Conservation (phyloP, 2,888 invertebrate genomes). For the Gymnocheta viridis region DNA sequence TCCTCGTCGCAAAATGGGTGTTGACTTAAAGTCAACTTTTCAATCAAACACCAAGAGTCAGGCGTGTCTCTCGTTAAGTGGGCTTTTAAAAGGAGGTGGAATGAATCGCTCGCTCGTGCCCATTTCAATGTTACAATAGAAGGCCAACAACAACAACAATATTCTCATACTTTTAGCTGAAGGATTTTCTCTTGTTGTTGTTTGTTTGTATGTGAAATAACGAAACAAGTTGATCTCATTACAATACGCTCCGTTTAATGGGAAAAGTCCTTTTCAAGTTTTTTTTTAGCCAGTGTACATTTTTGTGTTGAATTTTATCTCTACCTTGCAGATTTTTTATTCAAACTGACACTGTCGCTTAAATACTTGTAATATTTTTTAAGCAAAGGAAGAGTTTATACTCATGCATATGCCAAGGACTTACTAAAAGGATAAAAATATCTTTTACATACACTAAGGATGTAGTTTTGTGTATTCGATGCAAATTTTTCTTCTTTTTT, state of each 20-base stretch:
- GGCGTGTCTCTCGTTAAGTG: slow-evolving; percentile 68
- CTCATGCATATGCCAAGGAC: slow-evolving; percentile 8
- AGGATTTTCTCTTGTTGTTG: slow-evolving; percentile 23
- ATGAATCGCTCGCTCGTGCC: slow-evolving; percentile 9
- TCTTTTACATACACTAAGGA: neutral
- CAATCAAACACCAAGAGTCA: slow-evolving; percentile 59
- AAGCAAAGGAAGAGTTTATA: neutral
- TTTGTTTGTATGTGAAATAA: slow-evolving; percentile 39
- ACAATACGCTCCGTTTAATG: slow-evolving; percentile 77
- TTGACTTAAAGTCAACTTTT: slow-evolving; percentile 66
- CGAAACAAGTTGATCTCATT: slow-evolving; percentile 78
- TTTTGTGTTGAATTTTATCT: slow-evolving; percentile 61
- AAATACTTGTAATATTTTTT: neutral
- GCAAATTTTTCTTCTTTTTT: slow-evolving; percentile 7
- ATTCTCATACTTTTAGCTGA: slow-evolving; percentile 1
- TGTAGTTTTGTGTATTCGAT: slow-evolving; percentile 4
- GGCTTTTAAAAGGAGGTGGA: slow-evolving; percentile 60
- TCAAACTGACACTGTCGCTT: slow-evolving; percentile 4
- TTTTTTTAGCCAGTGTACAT: slow-evolving; percentile 45
- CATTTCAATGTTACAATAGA: slow-evolving; percentile 10
- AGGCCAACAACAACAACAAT: slow-evolving; percentile 11
- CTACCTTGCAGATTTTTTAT: slow-evolving; percentile 58
- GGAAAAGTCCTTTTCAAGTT: slow-evolving; percentile 73
- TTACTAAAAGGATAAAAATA: slow-evolving; percentile 28
- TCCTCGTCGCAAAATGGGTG: slow-evolving; percentile 66